Conservation (phyloP, 2,888 invertebrate genomes). For the Gryllus longicercus region DNA sequence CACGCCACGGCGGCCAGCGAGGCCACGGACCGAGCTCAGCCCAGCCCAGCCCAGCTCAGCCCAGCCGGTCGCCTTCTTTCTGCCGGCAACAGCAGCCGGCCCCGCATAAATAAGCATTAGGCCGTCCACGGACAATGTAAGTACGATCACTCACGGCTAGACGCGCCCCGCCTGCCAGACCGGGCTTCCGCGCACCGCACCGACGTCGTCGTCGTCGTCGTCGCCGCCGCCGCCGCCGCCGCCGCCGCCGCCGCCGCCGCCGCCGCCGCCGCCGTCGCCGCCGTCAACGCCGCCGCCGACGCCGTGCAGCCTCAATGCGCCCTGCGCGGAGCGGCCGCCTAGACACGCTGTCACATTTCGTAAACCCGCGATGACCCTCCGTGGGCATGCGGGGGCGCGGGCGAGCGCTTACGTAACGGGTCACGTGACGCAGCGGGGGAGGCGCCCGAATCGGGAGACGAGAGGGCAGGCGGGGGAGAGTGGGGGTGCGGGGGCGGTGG, state of each 20-base stretch:
- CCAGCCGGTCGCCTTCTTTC: neutral
- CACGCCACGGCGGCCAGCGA: neutral
- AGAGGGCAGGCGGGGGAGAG: neutral
- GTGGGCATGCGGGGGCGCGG: neutral
- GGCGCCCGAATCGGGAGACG: neutral
- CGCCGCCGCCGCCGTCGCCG: neutral
- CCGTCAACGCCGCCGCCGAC: neutral
- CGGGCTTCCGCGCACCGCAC: neutral
- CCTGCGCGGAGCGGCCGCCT: neutral
- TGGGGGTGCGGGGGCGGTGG: neutral
- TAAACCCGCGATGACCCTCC: neutral
- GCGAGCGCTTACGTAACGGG: neutral
- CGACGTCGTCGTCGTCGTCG: no score
- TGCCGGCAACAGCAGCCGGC: neutral
- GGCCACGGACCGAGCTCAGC: neutral
- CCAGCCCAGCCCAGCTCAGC: neutral
- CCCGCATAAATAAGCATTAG: slow-evolving; percentile 3
- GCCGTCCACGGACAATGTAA: slow-evolving; percentile 17
- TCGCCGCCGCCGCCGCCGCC: no score
- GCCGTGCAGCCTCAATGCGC: neutral
- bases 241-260: no score
- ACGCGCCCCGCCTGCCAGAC: neutral
- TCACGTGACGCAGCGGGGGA: neutral
- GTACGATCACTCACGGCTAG: neutral
- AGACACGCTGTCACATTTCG: neutral